A percentile compares a stretch with the other conserved stretches of the same genome.
Conservation (phyloP, 2,113 vertebrate species). For the Corydoras maculifer region DNA sequence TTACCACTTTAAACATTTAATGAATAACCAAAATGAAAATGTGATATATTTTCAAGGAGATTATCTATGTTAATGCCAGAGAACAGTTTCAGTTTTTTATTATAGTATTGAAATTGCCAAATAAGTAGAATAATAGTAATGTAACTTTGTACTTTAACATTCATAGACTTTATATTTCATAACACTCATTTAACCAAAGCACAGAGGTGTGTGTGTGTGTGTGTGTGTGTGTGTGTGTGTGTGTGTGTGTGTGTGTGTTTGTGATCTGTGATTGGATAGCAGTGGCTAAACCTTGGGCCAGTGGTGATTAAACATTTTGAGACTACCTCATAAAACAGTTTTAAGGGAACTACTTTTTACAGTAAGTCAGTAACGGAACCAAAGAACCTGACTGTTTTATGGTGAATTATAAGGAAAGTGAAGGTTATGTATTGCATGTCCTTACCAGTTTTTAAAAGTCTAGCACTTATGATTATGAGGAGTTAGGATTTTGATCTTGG, state of each 20-base stretch:
- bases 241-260: conserved; percentile 22
- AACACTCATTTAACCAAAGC: conserved; percentile 53
- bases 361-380: conserved; percentile 37
- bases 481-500: background rate
- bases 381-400: conserved; percentile 43
- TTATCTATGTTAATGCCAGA: conserved; percentile 56
- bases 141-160: conserved; percentile 48
- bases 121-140: conserved; percentile 55
- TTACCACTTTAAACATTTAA: conserved; percentile 32
- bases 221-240: conserved; percentile 24
- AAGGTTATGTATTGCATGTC: conserved; percentile 6
- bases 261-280: conserved; percentile 36
- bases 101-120: conserved; percentile 56
- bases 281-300: conserved; percentile 11
- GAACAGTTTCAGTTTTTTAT: conserved; percentile 42
- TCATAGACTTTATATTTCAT: conserved; percentile 51
- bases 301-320: background rate
- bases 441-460: background rate
- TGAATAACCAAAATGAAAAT: conserved; percentile 50
- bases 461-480: background rate
- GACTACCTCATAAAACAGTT: conserved; percentile 25
- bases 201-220: conserved; percentile 41
- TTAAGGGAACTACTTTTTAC: conserved; percentile 28
- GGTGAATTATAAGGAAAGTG: conserved; percentile 10
- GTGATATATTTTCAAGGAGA: conserved; percentile 63